Evolutionary conservation across 2,888 invertebrate genomes (phyloP), one percentile per base, ranked within the genome.

Genomic region (Idaea aversata): DNA sequence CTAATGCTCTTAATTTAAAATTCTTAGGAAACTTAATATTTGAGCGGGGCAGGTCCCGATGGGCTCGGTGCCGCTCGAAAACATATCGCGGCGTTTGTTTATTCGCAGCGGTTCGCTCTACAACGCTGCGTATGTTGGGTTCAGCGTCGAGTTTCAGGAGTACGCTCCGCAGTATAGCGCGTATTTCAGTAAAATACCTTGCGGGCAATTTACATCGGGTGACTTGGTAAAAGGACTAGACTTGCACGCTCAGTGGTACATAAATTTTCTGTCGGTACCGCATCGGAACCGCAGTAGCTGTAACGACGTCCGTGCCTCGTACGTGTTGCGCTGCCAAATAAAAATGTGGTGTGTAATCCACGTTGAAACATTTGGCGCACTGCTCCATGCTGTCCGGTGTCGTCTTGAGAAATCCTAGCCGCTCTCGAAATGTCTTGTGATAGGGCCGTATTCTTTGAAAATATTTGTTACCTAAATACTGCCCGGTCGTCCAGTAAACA

Each of bases 1-100:
- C 87, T 91, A 90, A 88, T 88, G 83, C 79, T 85, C 83, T 77
- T 87, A 85, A 91, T 91, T 90, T 92, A 87, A 91, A 91, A 91
- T 91, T 90, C 90, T 88, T 87, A 85, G 83, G 82, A 85, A 90
- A 91, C 87, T 91, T 90, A 90, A 90, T 90, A 92, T 91, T 92
- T 90, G 86, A 91, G 81, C 77, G 81, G 81, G 81, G 77, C 77
- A 74, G 76, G 77, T 82, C 85, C 85, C 85, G 79, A 74, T 79
- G 83, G 84, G 83, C 81, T 79, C 73, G 78, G 74, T 76, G 77
- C 77, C 79, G 82, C 80, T 80, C 76, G 74, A 82, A 81, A 85
- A 78, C 77, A 75, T 75, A 70, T 74, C 72, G 70, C 76, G 71
- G 75, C 70, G 70, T 78, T 79, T 74, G 87, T 79, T 80, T 80